Evolutionary conservation across 2,113 vertebrate genomes (phyloP), one percentile per base, ranked within the genome.

Genomic region (Callaeas wilsoni): DNA sequence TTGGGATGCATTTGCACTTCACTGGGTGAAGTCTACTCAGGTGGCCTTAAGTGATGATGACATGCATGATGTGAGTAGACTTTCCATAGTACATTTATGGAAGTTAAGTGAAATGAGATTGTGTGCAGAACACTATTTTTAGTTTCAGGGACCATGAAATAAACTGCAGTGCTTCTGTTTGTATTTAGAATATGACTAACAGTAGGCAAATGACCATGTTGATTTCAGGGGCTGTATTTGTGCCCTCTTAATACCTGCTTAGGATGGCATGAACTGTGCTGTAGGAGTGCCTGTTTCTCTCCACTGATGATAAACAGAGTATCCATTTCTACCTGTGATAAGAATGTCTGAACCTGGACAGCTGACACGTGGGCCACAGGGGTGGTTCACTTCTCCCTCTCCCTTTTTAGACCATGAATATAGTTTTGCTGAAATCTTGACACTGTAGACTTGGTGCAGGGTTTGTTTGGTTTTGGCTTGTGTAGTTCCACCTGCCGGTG

Each of bases 1-100:
- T 71, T 99, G 98, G 98, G 98, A 99, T 97, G 96, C 98, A 0
- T 98, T 99, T 78, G 90, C 96, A 23, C 96, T 98, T 91, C 98
- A 99, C 73, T 99, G 98, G 67, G 94, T 99, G 52, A 98, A 99
- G 91, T 98, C 97, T 9, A 98, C 98, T 84, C 98, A 99, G 84
- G 98, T 97, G 60, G 95, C 97, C 81, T 97, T 99, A 89, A 98
- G 98, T 35, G 99, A 99, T 60, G 94, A 98, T 92, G 96, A 63
- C 32, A 69, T 96, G 60, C 57, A 69, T 39, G 90, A 98, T 95
- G 98, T 98, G 77, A 98, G 97, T 92, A 83, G 32, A 32, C 20
- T 49, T 86, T 50, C 35, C 12, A 1, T 26, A 47, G 33, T 39
- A n/a, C 3, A 1, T 57, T 62, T 67, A 10, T 41, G 16, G n/a